These are phyloP conservation scores for Cephus runcator DNA, from an alignment of 2,888 invertebrate species.

Conservation along the genomic window DNA sequence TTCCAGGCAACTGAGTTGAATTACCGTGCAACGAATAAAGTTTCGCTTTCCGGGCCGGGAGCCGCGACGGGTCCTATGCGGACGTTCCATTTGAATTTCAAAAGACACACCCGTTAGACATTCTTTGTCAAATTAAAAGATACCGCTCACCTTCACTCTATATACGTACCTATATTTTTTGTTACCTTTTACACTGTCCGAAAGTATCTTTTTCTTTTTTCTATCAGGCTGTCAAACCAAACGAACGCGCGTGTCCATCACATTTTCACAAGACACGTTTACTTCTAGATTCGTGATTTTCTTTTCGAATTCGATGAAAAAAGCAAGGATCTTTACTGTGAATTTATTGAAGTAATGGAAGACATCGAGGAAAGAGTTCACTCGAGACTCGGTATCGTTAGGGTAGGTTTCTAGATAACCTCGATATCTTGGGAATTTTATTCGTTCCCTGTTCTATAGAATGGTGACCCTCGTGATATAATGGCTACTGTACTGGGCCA, in stretches of 20 bases:
- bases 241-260: neutral
- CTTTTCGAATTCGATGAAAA: too few species aligned
- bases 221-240: constrained; percentile 23
- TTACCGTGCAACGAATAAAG: constrained; percentile 40
- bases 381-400: neutral
- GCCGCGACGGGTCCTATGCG: neutral
- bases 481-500: neutral
- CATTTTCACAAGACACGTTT: neutral
- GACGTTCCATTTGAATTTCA: constrained; percentile 41
- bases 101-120: constrained; percentile 29
- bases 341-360: neutral
- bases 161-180: constrained; percentile 10
- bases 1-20: constrained; percentile 43
- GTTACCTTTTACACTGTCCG: constrained; percentile 17
- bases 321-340: too few species aligned
- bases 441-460: neutral
- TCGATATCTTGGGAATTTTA: neutral
- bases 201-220: constrained; percentile 16
- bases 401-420: neutral
- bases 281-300: neutral
- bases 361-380: neutral
- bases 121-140: constrained; percentile 36
- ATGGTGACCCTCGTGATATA: constrained; percentile 9
- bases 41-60: neutral
- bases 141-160: constrained; percentile 13